Percentiles rank a stretch among this genome's conserved stretches.
Evolutionary conservation across 2,797 vertebrate genomes (phyloP).

Genomic region (Sebastes kiyomatsui): DNA sequence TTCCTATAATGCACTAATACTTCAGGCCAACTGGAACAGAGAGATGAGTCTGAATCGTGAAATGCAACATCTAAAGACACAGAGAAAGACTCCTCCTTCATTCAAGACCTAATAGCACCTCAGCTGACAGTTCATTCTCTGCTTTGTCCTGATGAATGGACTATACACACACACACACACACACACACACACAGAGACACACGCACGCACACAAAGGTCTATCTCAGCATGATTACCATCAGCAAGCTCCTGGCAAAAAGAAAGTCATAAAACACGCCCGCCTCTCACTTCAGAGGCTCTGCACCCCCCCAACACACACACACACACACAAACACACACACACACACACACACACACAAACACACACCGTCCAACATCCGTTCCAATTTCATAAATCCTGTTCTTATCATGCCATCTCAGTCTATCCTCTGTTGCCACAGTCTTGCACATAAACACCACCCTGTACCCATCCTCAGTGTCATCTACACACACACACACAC

Average conservation of each 20-base stretch:
- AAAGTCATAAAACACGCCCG: conserved; percentile 54
- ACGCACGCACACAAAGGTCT: background rate
- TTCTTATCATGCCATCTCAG: conserved; percentile 39
- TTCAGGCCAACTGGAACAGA: background rate
- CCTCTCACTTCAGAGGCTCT: conserved; percentile 18
- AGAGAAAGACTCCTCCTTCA: conserved; percentile 10
- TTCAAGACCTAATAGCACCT: conserved; percentile 29
- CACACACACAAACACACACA: background rate
- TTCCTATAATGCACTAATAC: background rate
- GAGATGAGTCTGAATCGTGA: background rate
- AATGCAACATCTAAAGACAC: conserved; percentile 18
- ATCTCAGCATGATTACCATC: conserved; percentile 59
- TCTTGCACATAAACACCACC: conserved; percentile 1
- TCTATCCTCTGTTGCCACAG: background rate
- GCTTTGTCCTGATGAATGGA: conserved; percentile 50
- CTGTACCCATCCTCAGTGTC: background rate
- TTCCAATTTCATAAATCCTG: conserved; percentile 40
- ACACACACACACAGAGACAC: background rate
- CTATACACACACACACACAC: background rate
- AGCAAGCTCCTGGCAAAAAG: conserved; percentile 32
- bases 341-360: background rate
- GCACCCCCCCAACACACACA: background rate
- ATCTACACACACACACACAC: background rate
- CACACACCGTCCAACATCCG: background rate
- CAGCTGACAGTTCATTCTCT: conserved; percentile 52